Evolutionary conservation across 2,797 vertebrate genomes (phyloP).

Genomic region (Malacoraja senta): DNA sequence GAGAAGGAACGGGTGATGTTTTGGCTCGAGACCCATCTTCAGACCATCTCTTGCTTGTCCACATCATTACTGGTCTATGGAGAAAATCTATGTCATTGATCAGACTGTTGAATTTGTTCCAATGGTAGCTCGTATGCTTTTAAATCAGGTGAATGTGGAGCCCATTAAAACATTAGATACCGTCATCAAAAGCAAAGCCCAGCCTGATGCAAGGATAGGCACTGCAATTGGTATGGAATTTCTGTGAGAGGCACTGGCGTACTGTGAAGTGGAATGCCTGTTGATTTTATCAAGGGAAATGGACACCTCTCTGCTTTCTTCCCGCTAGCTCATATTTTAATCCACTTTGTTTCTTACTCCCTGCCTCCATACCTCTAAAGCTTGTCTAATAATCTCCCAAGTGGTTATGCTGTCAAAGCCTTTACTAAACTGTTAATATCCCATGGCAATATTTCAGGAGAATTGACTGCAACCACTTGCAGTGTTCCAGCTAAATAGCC

Average conservation of each 20-base stretch:
- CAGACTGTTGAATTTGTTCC: neutral
- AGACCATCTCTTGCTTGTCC: too few relatives aligned
- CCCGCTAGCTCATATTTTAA: neutral
- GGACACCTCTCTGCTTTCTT: neutral
- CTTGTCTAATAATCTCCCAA: neutral
- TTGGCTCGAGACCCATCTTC: too few relatives aligned
- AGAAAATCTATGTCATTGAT: neutral
- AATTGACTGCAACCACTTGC: neutral
- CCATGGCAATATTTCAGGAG: neutral
- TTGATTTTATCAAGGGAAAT: too few relatives aligned
- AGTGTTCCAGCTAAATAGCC: neutral
- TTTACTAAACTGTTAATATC: neutral
- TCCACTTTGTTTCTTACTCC: neutral
- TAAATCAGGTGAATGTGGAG: neutral
- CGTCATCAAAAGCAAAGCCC: neutral
- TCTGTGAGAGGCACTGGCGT: neutral
- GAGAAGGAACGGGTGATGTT: too few relatives aligned
- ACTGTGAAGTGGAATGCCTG: neutral
- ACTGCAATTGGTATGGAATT: neutral
- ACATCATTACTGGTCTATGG: neutral
- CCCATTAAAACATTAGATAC: neutral
- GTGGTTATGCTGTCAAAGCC: neutral
- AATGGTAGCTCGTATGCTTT: neutral
- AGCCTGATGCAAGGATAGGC: neutral
- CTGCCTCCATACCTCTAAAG: neutral